Evolutionary conservation across 2,888 invertebrate species (phyloP), one percentile per base, ranked within the genome.

Genomic region (Drosophila hawaiiensis): DNA sequence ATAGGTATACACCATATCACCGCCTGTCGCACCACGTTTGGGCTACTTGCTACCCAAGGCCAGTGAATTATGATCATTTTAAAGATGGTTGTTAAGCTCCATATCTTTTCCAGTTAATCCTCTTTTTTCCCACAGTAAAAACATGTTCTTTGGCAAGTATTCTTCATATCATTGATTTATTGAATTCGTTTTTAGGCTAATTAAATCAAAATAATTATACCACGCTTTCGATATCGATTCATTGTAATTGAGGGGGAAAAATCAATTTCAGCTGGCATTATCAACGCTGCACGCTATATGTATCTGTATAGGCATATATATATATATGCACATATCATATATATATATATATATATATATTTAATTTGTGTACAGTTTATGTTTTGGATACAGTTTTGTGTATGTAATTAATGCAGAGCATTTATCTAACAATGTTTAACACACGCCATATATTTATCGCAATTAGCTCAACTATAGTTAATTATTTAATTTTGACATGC

Each of bases 131-230:
- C 14, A n/a, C 54, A 43, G 29, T 28, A 35, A 53, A 25, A 50
- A 22, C 25, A 50, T 16, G 29, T 39, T 56, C 12, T 28, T 5
- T 29, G 41, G 10, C 19, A 9, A 49, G n/a, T 56, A 58, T 66
- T 78, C 43, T 68, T 65, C 61, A 76, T 54, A 76, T 54, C 39
- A 73, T 76, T 78, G 61, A 61, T 79, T 82, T 70, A 70, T 79
- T 82, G 63, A 77, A 59, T 64, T 69, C 35, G 25, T 62, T 68
- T 65, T 68, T 69, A 63, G 58, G 69, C 78, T 78, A 74, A 65
- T 74, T 78, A 82, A 82, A 74, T 78, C 39, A 68, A 70, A 78
- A 66, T 28, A 63, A 50, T 67, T 50, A 14, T 58, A 61, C 29
- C 33, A 37, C 65, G 55, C 22, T 41, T 22, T 55, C 37, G 25